Evolutionary conservation across 2,888 invertebrate species (phyloP), one percentile per base, ranked within the genome.

Genomic region (Phortica magna): DNA sequence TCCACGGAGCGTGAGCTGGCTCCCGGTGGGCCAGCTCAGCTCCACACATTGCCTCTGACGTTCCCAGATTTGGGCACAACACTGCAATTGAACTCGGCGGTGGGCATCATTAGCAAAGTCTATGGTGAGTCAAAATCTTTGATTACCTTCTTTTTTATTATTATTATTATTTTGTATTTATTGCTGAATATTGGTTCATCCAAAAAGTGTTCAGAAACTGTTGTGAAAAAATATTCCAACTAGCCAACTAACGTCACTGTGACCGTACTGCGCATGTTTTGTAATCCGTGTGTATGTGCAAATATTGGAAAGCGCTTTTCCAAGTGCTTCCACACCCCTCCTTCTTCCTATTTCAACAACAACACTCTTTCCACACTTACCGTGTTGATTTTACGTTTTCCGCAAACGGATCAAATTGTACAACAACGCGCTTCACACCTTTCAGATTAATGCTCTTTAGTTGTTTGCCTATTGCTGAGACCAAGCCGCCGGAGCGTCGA

Each of bases 401-500:
- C 84, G 94, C 94, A 91, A 97, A 97, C 5, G 98, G 97, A 92
- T 98, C 97, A 89, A 97, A 97, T 92, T 95, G 94, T 73, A 97
- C 94, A 73, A 94, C 94, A 78, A 98, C 94, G 91, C 94, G 94
- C 87, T 95, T 95, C 0, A 96, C 95, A 64, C 96, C 96, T 90
- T 96, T 96, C 77, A 97, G 93, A 93, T 95, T 96, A 10, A 97
- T 91, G 80, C 91, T 87, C 89, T 93, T 94, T 74, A 96, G 84
- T 91, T 97, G 95, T 92, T 96, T 95, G 73, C 92, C 92, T 83
- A 97, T 95, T 64, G 96, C 96, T 86, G 95, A 94, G 73, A 95
- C 93, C 75, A 96, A 85, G 78, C 96, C 96, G 31, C 93, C 93
- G 0, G 95, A 95, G 84, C 95, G 94, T 81, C 92, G 92, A 80